Percentiles rank a stretch among this genome's conserved stretches.
phyloP scores from a whole-genome alignment of 2,888 invertebrate species.

The Chloroclystis v-ata region DNA sequence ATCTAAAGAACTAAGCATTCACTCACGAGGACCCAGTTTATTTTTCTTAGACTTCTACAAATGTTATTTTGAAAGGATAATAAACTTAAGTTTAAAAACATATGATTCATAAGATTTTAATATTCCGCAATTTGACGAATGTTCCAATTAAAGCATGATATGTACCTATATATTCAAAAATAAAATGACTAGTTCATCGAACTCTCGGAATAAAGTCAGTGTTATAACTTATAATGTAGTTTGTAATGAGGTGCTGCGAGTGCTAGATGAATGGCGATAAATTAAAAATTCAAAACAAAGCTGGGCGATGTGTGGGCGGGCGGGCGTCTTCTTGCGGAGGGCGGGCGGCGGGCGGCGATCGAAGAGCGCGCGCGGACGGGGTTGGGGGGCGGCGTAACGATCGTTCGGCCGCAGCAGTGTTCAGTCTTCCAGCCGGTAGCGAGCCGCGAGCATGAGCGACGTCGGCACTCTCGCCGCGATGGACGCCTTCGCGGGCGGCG shows the following conservation, averaged over 20 bases:
- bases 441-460: conserved; percentile 74
- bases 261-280: conserved; percentile 69
- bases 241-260: conserved; percentile 41
- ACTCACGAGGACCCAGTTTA: too few relatives aligned
- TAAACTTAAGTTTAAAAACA: too few relatives aligned
- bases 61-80: too few relatives aligned
- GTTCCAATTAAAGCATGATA: neutral
- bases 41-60: too few relatives aligned
- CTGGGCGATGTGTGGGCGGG: conserved; percentile 64
- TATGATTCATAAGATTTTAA: too few relatives aligned
- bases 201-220: conserved; percentile 25
- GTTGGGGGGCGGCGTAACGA: conserved; percentile 58
- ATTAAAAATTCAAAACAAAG: conserved; percentile 77
- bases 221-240: conserved; percentile 41
- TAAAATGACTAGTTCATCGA: conserved; percentile 26
- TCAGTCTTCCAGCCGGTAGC: conserved; percentile 75
- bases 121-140: neutral
- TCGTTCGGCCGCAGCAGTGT: conserved; percentile 66
- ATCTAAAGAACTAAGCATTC: too few relatives aligned
- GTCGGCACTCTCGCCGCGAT: conserved; percentile 76
- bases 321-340: conserved; percentile 60
- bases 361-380: conserved; percentile 71
- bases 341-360: conserved; percentile 74
- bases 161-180: conserved; percentile 11
- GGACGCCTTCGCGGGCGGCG: conserved; percentile 76